Conservation (phyloP, 2,797 vertebrate species). For the Spinibarbus caldwelli region DNA sequence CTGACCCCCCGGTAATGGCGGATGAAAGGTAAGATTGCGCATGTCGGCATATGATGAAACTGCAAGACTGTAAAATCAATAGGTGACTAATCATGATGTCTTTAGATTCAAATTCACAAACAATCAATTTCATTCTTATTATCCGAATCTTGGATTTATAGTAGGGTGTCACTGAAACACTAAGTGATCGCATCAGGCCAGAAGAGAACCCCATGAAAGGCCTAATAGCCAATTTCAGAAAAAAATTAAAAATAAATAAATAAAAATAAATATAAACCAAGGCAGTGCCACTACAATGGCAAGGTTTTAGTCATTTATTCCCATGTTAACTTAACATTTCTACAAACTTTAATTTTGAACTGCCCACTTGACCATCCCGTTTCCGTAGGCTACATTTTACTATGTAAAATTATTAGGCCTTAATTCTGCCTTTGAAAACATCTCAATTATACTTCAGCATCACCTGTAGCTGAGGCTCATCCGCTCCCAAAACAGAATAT, state of each 20-base stretch:
- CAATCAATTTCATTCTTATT: not conserved
- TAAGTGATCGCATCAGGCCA: not conserved
- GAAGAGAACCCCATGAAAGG: not conserved
- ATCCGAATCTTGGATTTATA: not conserved
- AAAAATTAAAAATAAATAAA: no score
- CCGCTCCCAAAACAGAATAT: not conserved
- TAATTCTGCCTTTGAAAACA: not conserved
- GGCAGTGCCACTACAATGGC: not conserved
- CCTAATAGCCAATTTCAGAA: not conserved
- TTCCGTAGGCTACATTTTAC: no score
- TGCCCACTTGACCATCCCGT: not conserved
- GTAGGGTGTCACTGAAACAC: not conserved
- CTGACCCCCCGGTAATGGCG: conserved; percentile 33
- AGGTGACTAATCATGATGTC: not conserved
- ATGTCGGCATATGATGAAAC: conserved; percentile 22
- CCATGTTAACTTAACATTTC: not conserved
- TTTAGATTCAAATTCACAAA: not conserved
- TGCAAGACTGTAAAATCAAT: conserved; percentile 29
- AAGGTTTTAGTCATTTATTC: not conserved
- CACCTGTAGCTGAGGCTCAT: conserved; percentile 27
- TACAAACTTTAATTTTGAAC: not conserved
- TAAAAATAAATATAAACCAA: not conserved
- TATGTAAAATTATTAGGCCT: not conserved
- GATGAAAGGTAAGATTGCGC: conserved; percentile 48
- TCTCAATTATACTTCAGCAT: not conserved